Evolutionary conservation across 2,113 vertebrate species (phyloP), one percentile per base, ranked within the genome.

Genomic region (Himantopus leucocephalus): DNA sequence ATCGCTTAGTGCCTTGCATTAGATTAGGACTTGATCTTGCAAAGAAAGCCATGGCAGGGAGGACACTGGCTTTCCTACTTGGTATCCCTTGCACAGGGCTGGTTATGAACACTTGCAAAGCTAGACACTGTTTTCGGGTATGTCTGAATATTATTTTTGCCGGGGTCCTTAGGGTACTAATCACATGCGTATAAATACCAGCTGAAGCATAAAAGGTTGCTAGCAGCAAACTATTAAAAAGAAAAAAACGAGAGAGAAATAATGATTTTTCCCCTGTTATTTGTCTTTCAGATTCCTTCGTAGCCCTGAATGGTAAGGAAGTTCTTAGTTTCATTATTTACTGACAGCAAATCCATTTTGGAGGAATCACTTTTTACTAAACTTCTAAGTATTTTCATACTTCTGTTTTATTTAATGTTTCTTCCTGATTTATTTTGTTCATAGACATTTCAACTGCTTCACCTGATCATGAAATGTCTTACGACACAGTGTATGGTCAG

Each of bases 221-320:
- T 95, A 90, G 74, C 53, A 97, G 67, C 64, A 84, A 94, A 85
- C 48, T 88, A 84, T 56, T 93, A 68, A 50, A 55, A 77, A 59
- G 20, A 39, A 92, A 76, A 66, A 66, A 66, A 55, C 1, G 68
- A 87, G 48, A 92, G 64, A 95, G 71, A 97, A 97, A 97, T 98
- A 97, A 98, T 96, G 19, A 39, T 93, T 95, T 97, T 92, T 96
- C 80, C 83, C 92, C 81, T 96, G 88, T 95, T 96, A 84, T 98
- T 98, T 98, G 82, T 85, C 98, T 98, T 99, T 94, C 98, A 99
- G 99, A 99, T 98, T 99, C 99, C 97, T 99, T 99, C 97, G 99
- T 99, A 99, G 99, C 99, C 50, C 98, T 99, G 98, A 99, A 99
- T 97, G 99, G 99, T 99, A 99, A 99, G 99, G 96, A 98, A 96